phyloP scores from a whole-genome alignment of 2,113 vertebrate species.

The Lontra canadensis region DNA sequence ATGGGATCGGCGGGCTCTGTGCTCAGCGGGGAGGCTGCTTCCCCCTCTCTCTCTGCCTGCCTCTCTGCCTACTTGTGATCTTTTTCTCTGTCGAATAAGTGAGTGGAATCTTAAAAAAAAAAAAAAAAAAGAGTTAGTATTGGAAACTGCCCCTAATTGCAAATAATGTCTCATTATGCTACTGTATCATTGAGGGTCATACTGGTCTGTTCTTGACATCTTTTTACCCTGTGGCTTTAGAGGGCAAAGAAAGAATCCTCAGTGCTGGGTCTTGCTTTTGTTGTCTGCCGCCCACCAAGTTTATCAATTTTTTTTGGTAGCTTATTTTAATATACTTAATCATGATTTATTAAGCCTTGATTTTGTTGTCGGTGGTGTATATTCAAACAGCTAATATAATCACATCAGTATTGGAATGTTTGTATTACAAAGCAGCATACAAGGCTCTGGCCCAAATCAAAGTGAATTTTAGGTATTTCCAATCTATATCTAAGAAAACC shows the following conservation, averaged over 20 bases:
- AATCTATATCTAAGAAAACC: conserved; percentile 7
- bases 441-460: background rate
- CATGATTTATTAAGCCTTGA: background rate
- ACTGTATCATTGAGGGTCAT: background rate
- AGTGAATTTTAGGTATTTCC: conserved; percentile 30
- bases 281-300: background rate
- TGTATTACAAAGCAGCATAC: background rate
- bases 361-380: background rate
- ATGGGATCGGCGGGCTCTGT: too few relatives aligned
- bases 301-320: background rate
- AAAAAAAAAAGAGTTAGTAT: background rate
- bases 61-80: too few relatives aligned
- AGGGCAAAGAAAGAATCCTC: background rate
- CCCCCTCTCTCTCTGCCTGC: too few relatives aligned
- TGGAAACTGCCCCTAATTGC: background rate
- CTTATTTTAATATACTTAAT: conserved; percentile 22
- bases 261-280: background rate
- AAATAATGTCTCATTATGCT: background rate
- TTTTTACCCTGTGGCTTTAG: conserved; percentile 4
- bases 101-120: too few relatives aligned
- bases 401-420: background rate
- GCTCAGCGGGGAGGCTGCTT: too few relatives aligned
- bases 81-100: too few relatives aligned
- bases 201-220: background rate
- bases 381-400: conserved; percentile 40